A percentile compares a stretch with the other conserved stretches of the same genome.
phyloP scores from a whole-genome alignment of 2,113 vertebrate species.

The Crotophaga sulcirostris region DNA sequence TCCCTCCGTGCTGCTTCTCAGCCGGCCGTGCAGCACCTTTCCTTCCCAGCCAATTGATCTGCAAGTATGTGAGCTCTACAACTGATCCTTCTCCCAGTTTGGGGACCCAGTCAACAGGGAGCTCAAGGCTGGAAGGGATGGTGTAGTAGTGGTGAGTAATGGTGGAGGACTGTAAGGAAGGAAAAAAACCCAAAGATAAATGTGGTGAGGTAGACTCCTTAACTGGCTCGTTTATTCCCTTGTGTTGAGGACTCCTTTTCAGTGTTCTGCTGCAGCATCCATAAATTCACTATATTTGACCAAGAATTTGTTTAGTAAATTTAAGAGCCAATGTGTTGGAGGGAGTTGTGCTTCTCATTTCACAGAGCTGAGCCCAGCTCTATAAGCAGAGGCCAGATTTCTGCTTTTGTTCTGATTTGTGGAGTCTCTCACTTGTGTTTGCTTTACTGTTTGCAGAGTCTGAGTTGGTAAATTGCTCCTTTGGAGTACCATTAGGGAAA shows the following conservation, averaged over 20 bases:
- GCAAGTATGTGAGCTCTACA: not conserved
- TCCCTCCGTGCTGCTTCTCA: accelerated
- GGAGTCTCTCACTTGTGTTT: not conserved
- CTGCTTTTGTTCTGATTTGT: not conserved
- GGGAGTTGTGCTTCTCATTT: not conserved
- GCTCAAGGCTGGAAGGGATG: not conserved
- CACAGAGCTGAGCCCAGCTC: not conserved
- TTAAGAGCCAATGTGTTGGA: not conserved
- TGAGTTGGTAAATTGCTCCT: not conserved
- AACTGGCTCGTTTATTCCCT: not conserved
- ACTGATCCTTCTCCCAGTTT: not conserved
- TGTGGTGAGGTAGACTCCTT: not conserved
- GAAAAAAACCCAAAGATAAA: not conserved
- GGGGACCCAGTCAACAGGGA: not conserved
- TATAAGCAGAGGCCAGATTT: not conserved
- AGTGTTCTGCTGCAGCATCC: no score
- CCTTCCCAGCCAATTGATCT: not conserved
- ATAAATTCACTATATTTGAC: not conserved
- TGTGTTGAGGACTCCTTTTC: not conserved
- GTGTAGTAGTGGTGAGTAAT: not conserved
- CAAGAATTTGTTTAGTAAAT: not conserved
- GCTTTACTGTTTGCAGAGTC: not conserved
- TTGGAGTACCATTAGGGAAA: not conserved
- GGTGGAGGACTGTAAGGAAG: not conserved
- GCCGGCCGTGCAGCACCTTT: not conserved